Conservation (phyloP, 1,140 invertebrate genomes). For the Pteromalus puparum region DNA sequence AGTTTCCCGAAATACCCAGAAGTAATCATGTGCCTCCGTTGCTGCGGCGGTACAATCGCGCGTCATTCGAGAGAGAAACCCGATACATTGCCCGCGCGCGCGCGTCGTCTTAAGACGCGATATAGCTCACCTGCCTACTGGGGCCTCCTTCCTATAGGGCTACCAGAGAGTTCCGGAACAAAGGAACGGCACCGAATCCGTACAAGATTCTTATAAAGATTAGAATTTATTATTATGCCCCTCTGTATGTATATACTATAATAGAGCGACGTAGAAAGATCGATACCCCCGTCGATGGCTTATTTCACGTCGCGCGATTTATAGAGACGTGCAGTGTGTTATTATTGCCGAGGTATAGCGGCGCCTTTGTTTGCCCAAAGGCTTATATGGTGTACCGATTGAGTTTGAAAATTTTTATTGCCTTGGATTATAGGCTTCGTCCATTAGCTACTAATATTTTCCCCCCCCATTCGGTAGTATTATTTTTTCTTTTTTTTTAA, state of each 20-base stretch:
- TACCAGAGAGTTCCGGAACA: constrained; percentile 15
- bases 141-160: not conserved
- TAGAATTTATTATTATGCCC: constrained; percentile 47
- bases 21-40: constrained; percentile 56
- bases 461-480: too few relatives aligned
- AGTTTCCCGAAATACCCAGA: constrained; percentile 61
- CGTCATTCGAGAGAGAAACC: not conserved
- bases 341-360: not conserved
- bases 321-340: not conserved
- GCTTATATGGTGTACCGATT: not conserved
- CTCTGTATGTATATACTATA: not conserved
- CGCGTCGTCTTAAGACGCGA: not conserved
- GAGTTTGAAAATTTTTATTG: constrained; percentile 30
- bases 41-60: not conserved
- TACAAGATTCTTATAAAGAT: constrained; percentile 47
- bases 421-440: not conserved
- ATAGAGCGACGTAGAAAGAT: constrained; percentile 9
- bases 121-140: not conserved
- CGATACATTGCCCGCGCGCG: not conserved
- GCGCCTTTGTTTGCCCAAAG: not conserved
- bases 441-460: not conserved
- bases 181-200: constrained; percentile 19
- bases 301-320: not conserved
- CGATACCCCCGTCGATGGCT: constrained; percentile 18
- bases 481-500: too few relatives aligned